A percentile compares a stretch with the other conserved stretches of the same genome.
Conservation (phyloP, 2,113 vertebrate genomes). For the Pholis gunnellus region DNA sequence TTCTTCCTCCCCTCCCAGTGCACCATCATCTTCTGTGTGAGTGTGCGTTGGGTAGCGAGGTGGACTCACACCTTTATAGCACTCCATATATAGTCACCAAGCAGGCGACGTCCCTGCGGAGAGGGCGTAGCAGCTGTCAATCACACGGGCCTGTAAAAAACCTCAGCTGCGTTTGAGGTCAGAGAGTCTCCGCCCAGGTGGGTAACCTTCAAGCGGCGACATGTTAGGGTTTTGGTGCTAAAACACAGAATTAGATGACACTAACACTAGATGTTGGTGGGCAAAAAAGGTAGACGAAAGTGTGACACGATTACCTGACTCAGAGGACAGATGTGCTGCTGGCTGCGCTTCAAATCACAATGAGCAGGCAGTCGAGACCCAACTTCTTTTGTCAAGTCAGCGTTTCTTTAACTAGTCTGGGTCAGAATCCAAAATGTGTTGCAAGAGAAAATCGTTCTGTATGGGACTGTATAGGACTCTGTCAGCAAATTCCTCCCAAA, state of each 20-base stretch:
- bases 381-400: background rate
- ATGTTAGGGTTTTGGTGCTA: slow-evolving; percentile 14
- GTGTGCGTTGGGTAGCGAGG: slow-evolving; percentile 15
- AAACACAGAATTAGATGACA: background rate
- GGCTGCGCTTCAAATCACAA: slow-evolving; percentile 2
- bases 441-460: background rate
- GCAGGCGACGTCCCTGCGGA: background rate
- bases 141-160: slow-evolving; percentile 38
- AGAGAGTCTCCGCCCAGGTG: slow-evolving; percentile 8
- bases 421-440: background rate
- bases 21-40: slow-evolving; percentile 18
- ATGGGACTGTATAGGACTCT: background rate
- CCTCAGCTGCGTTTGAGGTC: slow-evolving; percentile 34
- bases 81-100: slow-evolving; percentile 45
- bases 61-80: background rate
- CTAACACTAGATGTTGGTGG: background rate
- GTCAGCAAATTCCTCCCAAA: background rate
- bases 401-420: background rate
- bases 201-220: slow-evolving; percentile 26
- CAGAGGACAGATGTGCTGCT: slow-evolving; percentile 56
- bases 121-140: slow-evolving; percentile 41
- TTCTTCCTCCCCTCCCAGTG: slow-evolving; percentile 62
- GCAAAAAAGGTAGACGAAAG: slow-evolving; percentile 2
- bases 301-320: slow-evolving; percentile 7
- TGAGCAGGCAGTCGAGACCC: background rate